Base-by-base conservation (phyloP, 2,888 invertebrate species). In the Noctua pronuba region DNA sequence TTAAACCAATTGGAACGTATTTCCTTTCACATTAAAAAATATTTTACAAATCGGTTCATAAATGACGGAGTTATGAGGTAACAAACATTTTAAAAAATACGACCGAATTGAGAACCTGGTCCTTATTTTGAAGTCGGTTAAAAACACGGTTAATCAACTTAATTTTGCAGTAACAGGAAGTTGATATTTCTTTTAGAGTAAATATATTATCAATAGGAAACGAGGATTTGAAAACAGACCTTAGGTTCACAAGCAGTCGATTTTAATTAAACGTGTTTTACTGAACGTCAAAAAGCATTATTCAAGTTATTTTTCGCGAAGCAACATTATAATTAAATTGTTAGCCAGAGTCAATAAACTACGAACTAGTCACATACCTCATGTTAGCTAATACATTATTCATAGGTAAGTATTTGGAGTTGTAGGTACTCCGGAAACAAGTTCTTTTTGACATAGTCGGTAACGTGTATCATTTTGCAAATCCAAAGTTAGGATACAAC, bases 371-470 rank as follows among this genome's bases (percentile, higher is more conserved):
- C 82, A 70, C 82, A 66, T 66, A 38, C 55, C 60, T 79, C 58
- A 70, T 64, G 72, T 81, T 80, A 58, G 55, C 69, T 81, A 18
- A 75, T 85, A 70, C 58, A 70, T 83, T 31, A 85, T 82, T 80
- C 74, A 82, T 82, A 35, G 11, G 24, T 31, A 44, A n/a, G 16
- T 58, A 18, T 65, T 31, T 8, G 38, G 52, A 31, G 71, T 31
- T 8, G 38, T 60, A 31, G 71, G n/a, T 69, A 58, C 72, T 67
- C 55, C 49, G 85, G 69, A 81, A 75, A 81, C 75, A 41, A 41
- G 28, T 35, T 58, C 35, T 70, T 67, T 79, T 46, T 65, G 16
- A 21, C 11, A 31, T 62, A 31, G 18, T 44, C 16, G 24, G 21
- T 21, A 49, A 49, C 58, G 28, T 73, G 73, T 72, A 2, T 31